Conservation (phyloP, 2,888 invertebrate species). For the Acleris holmiana region DNA sequence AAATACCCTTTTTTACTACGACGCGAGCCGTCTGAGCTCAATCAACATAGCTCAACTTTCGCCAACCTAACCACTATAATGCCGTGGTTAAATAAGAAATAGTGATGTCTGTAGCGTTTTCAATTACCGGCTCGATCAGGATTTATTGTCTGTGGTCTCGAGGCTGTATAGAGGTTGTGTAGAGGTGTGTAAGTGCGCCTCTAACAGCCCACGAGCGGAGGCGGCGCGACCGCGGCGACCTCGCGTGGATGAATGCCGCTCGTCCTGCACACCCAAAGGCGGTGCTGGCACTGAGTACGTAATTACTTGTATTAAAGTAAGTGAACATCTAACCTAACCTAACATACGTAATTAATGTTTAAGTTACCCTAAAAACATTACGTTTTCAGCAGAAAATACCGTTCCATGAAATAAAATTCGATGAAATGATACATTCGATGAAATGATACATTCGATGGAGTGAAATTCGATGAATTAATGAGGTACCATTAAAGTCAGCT, state of each 20-base stretch:
- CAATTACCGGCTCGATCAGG: conserved; percentile 22
- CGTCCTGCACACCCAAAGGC: conserved; percentile 41
- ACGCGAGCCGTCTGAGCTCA: conserved; percentile 6
- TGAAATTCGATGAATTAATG: no score
- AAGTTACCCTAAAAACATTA: no score
- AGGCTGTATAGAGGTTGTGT: not conserved
- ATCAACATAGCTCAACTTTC: conserved; percentile 23
- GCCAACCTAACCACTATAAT: conserved; percentile 10
- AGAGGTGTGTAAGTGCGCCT: conserved; percentile 32
- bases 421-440: no score
- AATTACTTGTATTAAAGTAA: conserved; percentile 1
- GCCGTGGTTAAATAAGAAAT: conserved; percentile 20
- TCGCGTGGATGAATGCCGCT: conserved; percentile 66
- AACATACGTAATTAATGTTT: no score
- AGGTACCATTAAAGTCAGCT: no score
- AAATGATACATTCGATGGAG: no score
- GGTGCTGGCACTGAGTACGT: conserved; percentile 4
- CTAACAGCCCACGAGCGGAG: conserved; percentile 29
- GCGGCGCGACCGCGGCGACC: conserved; percentile 53
- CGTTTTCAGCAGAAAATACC: no score
- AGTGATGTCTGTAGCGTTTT: conserved; percentile 28
- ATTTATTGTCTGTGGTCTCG: conserved; percentile 20
- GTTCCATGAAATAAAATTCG: no score
- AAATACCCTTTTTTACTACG: no score
- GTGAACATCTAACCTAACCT: no score